A percentile compares a stretch with the other conserved stretches of the same genome.
These are phyloP conservation scores for Brachionus rotundiformis DNA, from an alignment of 1,140 invertebrate species.

Conservation along the genomic window DNA sequence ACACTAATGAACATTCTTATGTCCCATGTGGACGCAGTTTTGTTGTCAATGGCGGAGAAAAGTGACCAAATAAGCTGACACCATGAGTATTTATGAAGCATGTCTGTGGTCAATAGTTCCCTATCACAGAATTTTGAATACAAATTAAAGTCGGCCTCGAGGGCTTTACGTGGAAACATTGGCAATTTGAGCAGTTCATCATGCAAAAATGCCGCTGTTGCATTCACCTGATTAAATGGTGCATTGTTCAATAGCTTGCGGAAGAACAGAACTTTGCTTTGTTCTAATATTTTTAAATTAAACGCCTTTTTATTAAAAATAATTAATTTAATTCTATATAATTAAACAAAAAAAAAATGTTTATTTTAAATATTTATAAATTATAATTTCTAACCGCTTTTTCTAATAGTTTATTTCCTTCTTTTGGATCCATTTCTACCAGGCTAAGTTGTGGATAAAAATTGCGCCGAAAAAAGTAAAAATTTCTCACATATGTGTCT, in stretches of 20 bases:
- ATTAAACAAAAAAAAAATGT: not conserved
- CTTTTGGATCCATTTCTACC: conserved; percentile 78
- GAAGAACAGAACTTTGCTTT: conserved; percentile 52
- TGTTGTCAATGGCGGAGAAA: conserved; percentile 97
- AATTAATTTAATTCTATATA: no score
- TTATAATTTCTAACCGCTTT: conserved; percentile 71
- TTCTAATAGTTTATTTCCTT: conserved; percentile 86
- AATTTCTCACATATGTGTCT: conserved; percentile 88
- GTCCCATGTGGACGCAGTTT: conserved; percentile 94
- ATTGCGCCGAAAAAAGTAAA: conserved; percentile 97
- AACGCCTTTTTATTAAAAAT: conserved; percentile 3
- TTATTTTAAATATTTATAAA: no score
- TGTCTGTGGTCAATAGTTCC: conserved; percentile 57
- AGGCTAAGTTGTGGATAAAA: conserved; percentile 94
- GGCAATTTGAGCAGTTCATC: conserved; percentile 98
- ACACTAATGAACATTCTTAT: conserved; percentile 97
- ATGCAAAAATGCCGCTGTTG: conserved; percentile 77
- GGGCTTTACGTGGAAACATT: conserved; percentile 92
- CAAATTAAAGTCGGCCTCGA: conserved; percentile 91
- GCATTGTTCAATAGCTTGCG: conserved; percentile 13
- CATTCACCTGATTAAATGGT: conserved; percentile 33
- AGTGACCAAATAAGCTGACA: conserved; percentile 83
- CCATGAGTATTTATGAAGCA: conserved; percentile 47
- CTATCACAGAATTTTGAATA: conserved; percentile 87
- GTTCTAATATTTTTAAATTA: conserved; percentile 36